Base-by-base conservation (phyloP, 2,113 vertebrate species). In the Mionectes macconnelli region DNA sequence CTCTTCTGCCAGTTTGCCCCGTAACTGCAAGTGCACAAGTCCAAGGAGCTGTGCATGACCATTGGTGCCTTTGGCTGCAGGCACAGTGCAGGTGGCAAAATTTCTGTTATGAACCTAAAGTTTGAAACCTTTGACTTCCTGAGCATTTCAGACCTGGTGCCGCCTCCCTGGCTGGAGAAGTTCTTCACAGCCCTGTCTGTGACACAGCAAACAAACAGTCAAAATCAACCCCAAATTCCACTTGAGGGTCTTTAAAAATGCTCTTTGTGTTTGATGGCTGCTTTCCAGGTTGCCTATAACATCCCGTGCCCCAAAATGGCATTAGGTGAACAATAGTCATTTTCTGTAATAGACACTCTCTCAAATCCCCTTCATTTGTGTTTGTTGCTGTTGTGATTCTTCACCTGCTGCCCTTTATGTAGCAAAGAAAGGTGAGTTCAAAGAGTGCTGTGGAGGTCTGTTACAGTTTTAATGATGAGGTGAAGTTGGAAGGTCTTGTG, bases 381-480 rank as follows among this genome's bases (percentile, higher is more conserved):
- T 94, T 95, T 92, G 93, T 96, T 96, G 93, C 96, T 96, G 87
- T 95, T 95, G 90, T 94, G 90, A 80, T 93, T 94, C 90, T 92
- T 95, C 95, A 97, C 92, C 94, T 94, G 83, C 87, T 96, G 93
- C 87, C 94, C 93, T 95, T 94, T 86, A 87, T 79, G 67, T 91
- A 56, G 88, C 56, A 72, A 91, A 96, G 90, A 87, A 91, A 94
- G 82, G 53, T 70, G 89, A 94, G 88, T 89, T 96, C 90, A 96
- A 95, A 96, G 90, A 79, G 59, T 63, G 9, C 86, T 95, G 74
- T 80, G 84, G 85, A 96, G 77, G 83, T 90, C 90, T 94, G 89
- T 80, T 74, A 70, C 17, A 3, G 60, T 95, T 93, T 95, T 97
- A 96, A 95, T 93, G 96, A 95, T 56, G 87, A 94, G 94, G 83